Base-by-base conservation (phyloP, 1,140 invertebrate genomes). In the Nephotettix cincticeps region DNA sequence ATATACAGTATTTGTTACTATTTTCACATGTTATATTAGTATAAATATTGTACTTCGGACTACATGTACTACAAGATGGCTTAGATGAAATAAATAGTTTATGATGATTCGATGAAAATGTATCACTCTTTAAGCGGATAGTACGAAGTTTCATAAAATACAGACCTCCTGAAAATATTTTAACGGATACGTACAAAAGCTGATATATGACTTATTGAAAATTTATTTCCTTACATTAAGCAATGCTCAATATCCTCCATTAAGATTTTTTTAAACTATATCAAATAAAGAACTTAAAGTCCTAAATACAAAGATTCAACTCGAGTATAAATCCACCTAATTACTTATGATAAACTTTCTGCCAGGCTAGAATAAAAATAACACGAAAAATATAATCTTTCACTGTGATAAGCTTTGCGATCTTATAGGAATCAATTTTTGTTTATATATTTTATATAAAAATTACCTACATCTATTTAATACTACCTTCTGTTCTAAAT, bases 381-480 rank as follows among this genome's bases (percentile, higher is more conserved):
- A 27, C 21, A 9, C 9, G 23, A 61, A 61, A 61, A 61, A 54
- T 54, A 54, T 11, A 9, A 61, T 51, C 56, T 14, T 61, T 27
- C 11, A 61, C 13, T 9, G 56, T 2, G 28, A 27, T 14, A 61
- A 61, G 56, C 56, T 61, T 61, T 29, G 27, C 13, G 9, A 54
- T 54, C 28, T 28, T 27, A 61, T 61, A 61, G 56, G 56, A 61
- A 61, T 61, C 25, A 27, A 61, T 61, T 61, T 61, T 61, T 61
- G 14, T 27, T 6, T 61, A 27, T 21, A 51, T 61, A 29, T 61
- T 61, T 61, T 61, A 61, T 61, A 61, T 61, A 61, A 61, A 61
- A 61, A 29, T 61, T n/a, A 61, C 27, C 25, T 61, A 61, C 2
- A 27, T 29, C 56, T 61, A 61, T n/a, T 27, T 29, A 21, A 61